Evolutionary conservation across 64 coral and sea anemone species (phyloP), one percentile per base, ranked within the genome.

Genomic region (Trachythela sp.): DNA sequence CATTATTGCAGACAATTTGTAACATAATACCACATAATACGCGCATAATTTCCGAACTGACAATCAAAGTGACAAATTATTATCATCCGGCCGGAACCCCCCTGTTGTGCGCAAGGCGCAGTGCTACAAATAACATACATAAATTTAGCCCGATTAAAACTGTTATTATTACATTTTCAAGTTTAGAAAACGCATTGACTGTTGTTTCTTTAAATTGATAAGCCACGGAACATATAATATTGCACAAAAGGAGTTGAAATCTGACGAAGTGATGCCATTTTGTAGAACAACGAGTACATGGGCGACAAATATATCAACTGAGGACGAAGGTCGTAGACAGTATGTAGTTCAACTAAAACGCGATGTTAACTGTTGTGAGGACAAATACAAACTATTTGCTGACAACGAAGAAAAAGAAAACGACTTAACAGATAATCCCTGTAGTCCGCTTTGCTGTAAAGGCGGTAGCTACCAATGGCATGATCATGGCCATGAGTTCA

Each of bases 391-490:
- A 27, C 89, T 97, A 85, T 97, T 91, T 39, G 95, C 94, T 1
- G 94, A 97, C 68, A 88, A 86, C 13, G 60, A 91, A 26, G 85
- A 91, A 48, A 56, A 68, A 0, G 95, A 94, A 29, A 45, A 90
- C 39, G 34, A 39, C 27, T 80, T 97, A 41, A 89, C 38, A 13
- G 94, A 92, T 80, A 97, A 97, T 75, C 90, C 91, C 0, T 97
- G 95, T 35, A 97, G 95, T 38, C 95, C 95, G 24, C 43, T 97
- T 3, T 97, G 95, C 14, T 97, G 88, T 88, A n/a, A 48, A 45
- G 88, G 93, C 5, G 95, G 95, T 2, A 43, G 76, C 2, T 94
- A 88, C 51, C 92, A 94, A n/a, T 97, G 95, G 95, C 85, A 94
- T 6, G 90, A 97, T 86, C 90, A 94, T 22, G 95, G 95, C 24